Percentiles rank a stretch among this genome's conserved stretches.
phyloP scores from a whole-genome alignment of 2,888 invertebrate genomes.

The Hartigia nigra region DNA sequence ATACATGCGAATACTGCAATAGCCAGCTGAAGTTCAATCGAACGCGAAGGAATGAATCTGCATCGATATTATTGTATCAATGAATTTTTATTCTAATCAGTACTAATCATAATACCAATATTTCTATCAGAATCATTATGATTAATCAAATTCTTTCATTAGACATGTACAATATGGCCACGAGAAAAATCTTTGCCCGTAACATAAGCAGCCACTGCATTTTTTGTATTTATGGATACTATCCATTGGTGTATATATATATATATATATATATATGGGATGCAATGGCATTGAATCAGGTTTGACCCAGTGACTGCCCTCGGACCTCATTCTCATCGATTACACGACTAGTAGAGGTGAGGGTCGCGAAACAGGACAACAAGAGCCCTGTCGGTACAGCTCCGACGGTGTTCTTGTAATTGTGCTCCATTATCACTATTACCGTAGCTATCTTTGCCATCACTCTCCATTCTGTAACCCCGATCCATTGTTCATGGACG shows the following conservation, averaged over 20 bases:
- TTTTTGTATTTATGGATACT: too few species aligned
- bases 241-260: too few species aligned
- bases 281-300: constrained; percentile 41
- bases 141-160: neutral
- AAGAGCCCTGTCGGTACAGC: constrained; percentile 18
- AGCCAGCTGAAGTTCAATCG: neutral
- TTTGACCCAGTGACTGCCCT: constrained; percentile 42
- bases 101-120: neutral
- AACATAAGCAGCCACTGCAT: too few species aligned
- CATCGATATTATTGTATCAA: neutral
- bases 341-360: constrained; percentile 23
- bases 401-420: constrained; percentile 42
- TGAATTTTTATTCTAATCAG: neutral
- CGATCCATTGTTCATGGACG: constrained; percentile 43
- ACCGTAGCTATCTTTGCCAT: constrained; percentile 41
- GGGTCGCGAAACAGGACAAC: constrained; percentile 18
- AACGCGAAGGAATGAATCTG: neutral
- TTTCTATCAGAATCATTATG: neutral
- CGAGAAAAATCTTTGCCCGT: too few species aligned
- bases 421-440: constrained; percentile 44
- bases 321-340: constrained; percentile 37
- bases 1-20: neutral
- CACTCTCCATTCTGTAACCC: constrained; percentile 37
- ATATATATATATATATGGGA: neutral
- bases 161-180: neutral